These are phyloP conservation scores for Plutomurus gul DNA, from an alignment of 1,140 invertebrate genomes.

Conservation along the genomic window DNA sequence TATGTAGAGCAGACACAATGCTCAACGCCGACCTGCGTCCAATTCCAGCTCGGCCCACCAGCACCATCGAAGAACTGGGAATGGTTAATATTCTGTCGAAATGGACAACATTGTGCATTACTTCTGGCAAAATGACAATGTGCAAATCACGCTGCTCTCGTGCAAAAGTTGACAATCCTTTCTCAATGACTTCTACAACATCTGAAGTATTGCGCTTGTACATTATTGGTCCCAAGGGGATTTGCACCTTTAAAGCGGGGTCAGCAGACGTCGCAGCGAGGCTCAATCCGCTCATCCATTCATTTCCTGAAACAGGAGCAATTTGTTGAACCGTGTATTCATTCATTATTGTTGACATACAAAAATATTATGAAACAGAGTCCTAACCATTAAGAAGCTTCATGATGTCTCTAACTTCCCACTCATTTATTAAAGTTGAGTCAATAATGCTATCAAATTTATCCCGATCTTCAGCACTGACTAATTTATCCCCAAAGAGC, in stretches of 20 bases:
- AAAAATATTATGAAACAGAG: not conserved
- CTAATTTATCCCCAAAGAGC: slow-evolving; percentile 78
- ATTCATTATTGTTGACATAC: not conserved
- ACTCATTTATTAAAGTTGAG: slow-evolving; percentile 61
- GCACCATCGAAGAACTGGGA: slow-evolving; percentile 69
- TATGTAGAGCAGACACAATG: slow-evolving; percentile 73
- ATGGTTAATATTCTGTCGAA: slow-evolving; percentile 67
- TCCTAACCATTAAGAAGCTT: not conserved
- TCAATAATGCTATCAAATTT: slow-evolving; percentile 70
- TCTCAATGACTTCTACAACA: slow-evolving; percentile 67
- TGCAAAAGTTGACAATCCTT: slow-evolving; percentile 70
- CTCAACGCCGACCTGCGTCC: slow-evolving; percentile 75
- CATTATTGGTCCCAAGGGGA: slow-evolving; percentile 55
- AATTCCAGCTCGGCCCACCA: slow-evolving; percentile 76
- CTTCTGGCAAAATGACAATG: slow-evolving; percentile 68
- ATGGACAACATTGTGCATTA: slow-evolving; percentile 67
- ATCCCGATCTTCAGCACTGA: slow-evolving; percentile 67
- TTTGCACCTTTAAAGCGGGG: slow-evolving; percentile 59
- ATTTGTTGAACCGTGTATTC: not conserved
- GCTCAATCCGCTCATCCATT: slow-evolving; percentile 13
- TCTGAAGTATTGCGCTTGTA: slow-evolving; percentile 63
- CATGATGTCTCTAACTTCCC: slow-evolving; percentile 55
- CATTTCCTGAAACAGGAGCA: not conserved
- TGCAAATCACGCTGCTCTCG: slow-evolving; percentile 65
- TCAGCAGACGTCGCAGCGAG: not conserved